Evolutionary conservation across 2,797 vertebrate genomes (phyloP), one percentile per base, ranked within the genome.

Genomic region (Xenops minutus): DNA sequence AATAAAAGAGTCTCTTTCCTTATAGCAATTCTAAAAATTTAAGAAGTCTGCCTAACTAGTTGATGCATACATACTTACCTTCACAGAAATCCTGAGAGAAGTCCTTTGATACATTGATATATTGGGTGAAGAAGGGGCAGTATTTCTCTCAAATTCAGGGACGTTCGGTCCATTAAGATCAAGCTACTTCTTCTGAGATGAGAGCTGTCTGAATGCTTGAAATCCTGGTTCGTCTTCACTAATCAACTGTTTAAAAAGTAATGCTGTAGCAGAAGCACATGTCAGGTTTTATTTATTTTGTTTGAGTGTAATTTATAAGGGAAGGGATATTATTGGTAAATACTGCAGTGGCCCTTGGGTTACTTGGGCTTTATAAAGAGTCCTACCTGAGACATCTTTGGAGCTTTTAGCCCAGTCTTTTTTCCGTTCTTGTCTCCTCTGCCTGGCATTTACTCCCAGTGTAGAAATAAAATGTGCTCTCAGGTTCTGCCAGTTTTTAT

Each of bases 401-500:
- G 9, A 9, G 10, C 5, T 48, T 78, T 87, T 69, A 72, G 10
- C 39, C 18, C 8, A 12, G 19, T n/a, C 4, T 0, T 5, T 39
- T 78, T 43, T 39, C 14, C 41, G 12, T 63, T 86, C 30, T 76
- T 39, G 5, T 59, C 52, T 64, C 73, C 12, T 79, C 22, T 82
- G 23, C 20, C 9, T 52, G 17, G 14, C 9, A 1, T 49, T 68
- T 82, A 32, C 13, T 24, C 7, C 21, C 26, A 8, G 9, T 19
- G 8, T 34, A 49, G 43, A 7, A 56, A 54, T 34, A 44, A 5
- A 49, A 21, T 68, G 18, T 0, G 0, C 17, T 26, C 6, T 73
- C 10, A 19, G 20, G 16, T 36, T 26, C 22, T 68, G 22, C 9
- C 59, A 39, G 21, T 17, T 78, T 82, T 94, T 54, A n/a, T 58